Evolutionary conservation across 2,888 invertebrate species (phyloP).

Genomic region (Sympetrum striolatum): DNA sequence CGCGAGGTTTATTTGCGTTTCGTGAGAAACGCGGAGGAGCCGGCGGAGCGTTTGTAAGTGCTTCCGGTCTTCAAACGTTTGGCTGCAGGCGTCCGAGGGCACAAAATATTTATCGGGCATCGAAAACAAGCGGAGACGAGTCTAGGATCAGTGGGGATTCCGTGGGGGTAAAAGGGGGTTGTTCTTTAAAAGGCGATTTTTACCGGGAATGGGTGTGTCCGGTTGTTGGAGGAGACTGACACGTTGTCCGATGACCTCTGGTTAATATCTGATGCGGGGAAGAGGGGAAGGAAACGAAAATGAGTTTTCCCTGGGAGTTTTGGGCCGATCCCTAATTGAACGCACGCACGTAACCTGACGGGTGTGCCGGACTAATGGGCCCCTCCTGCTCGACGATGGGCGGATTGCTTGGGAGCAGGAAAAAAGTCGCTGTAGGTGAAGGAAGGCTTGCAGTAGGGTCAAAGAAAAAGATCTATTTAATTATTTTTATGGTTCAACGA

Average conservation of each 20-base stretch:
- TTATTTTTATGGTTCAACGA: too few species aligned
- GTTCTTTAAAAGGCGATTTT: too few species aligned
- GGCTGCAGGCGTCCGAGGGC: not conserved
- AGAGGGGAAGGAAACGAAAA: not conserved
- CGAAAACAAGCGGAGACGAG: not conserved
- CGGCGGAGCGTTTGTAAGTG: not conserved
- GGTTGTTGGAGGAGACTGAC: slow-evolving; percentile 8
- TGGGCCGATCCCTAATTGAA: slow-evolving; percentile 26
- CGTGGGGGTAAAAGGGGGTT: too few species aligned
- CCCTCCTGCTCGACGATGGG: not conserved
- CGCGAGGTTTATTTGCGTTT: not conserved
- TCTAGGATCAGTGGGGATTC: not conserved
- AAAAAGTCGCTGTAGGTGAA: not conserved
- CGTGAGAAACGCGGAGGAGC: not conserved
- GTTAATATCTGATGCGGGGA: not conserved
- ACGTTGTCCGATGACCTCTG: slow-evolving; percentile 1
- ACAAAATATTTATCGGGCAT: not conserved
- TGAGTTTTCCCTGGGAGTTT: slow-evolving; percentile 27
- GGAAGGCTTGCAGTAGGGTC: not conserved
- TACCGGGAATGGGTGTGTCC: slow-evolving; percentile 14
- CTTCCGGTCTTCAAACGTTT: not conserved
- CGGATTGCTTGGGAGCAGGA: not conserved
- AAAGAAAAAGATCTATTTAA: not conserved
- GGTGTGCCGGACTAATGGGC: slow-evolving; percentile 32
- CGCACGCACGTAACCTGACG: slow-evolving; percentile 34